A percentile compares a stretch with the other conserved stretches of the same genome.
These are phyloP conservation scores for Xiphophorus hellerii DNA, from an alignment of 2,113 vertebrate species.

Conservation along the genomic window DNA sequence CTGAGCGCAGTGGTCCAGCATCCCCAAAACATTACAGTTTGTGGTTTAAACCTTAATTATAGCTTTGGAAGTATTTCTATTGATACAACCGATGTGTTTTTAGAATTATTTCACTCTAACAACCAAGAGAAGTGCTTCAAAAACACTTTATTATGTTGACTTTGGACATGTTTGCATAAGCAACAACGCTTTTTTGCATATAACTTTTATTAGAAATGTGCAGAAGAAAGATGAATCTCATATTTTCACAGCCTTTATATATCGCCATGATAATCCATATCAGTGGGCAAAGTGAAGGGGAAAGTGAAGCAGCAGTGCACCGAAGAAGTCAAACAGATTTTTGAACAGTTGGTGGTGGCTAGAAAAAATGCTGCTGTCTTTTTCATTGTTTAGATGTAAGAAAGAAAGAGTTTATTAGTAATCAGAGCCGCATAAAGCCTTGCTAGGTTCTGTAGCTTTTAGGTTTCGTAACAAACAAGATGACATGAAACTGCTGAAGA, in stretches of 20 bases:
- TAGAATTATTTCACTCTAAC: background rate
- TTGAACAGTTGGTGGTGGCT: background rate
- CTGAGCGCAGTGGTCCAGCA: conserved; percentile 4
- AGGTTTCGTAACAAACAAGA: background rate
- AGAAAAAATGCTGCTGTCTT: background rate
- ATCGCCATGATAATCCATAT: background rate
- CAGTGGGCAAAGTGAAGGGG: too few species aligned
- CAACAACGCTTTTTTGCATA: background rate
- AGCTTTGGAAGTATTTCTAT: background rate
- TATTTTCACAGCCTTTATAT: background rate
- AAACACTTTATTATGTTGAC: too few species aligned
- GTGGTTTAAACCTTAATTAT: background rate
- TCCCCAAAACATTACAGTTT: conserved; percentile 3
- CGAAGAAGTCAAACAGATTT: background rate
- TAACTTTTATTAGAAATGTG: background rate
- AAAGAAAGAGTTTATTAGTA: background rate
- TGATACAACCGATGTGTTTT: background rate
- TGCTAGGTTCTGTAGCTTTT: background rate
- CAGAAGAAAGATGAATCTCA: background rate
- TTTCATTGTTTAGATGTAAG: background rate
- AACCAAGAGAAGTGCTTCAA: background rate
- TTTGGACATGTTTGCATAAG: background rate
- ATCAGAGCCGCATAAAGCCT: too few species aligned
- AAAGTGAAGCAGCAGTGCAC: background rate
- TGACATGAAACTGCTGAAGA: too few species aligned